Conservation (phyloP, 92 coral and sea anemone genomes). For the Meandrina meandrites region DNA sequence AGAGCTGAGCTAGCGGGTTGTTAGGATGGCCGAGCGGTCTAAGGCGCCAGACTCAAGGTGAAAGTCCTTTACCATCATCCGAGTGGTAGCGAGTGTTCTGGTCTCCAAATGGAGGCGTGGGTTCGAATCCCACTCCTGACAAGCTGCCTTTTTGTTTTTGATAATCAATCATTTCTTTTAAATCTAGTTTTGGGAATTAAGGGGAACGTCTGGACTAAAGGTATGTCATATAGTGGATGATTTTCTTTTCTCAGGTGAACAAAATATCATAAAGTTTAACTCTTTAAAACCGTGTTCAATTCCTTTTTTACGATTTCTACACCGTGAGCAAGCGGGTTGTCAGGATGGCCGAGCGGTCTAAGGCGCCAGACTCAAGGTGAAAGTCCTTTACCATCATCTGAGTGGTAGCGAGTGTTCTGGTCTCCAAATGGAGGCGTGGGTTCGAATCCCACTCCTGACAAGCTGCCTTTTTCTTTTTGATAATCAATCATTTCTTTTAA, state of each 20-base stretch:
- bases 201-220: too few species aligned
- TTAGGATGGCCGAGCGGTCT: conserved; percentile 99
- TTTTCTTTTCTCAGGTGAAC: too few species aligned
- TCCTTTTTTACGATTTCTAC: too few species aligned
- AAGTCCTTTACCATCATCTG: conserved; percentile 32
- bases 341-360: conserved; percentile 99
- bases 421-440: conserved; percentile 93
- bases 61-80: conserved; percentile 42
- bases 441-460: conserved; percentile 96
- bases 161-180: too few species aligned
- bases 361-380: conserved; percentile 99
- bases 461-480: too few species aligned
- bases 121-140: conserved; percentile 97
- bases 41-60: conserved; percentile 99
- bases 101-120: conserved; percentile 93
- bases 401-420: conserved; percentile 52
- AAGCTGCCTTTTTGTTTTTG: neutral
- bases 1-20: too few species aligned
- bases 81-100: conserved; percentile 69
- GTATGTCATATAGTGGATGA: too few species aligned
- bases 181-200: too few species aligned
- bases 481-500: too few species aligned
- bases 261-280: too few species aligned
- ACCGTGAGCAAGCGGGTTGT: too few species aligned
- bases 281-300: too few species aligned